phyloP scores from a whole-genome alignment of 2,797 vertebrate species.

The Syncerus caffer region DNA sequence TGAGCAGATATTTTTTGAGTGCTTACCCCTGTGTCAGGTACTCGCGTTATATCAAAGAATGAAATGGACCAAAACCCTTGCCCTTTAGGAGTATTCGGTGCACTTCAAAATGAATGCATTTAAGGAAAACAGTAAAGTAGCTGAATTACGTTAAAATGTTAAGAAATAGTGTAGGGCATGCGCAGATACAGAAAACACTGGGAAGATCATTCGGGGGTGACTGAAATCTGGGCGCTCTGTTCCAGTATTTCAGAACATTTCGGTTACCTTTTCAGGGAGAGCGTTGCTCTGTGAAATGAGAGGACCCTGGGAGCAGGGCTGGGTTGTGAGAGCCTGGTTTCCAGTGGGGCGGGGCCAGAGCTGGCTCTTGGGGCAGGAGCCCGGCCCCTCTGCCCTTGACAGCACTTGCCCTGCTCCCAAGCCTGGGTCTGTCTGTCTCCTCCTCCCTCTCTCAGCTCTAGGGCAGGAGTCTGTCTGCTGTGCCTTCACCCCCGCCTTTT shows the following conservation, averaged over 20 bases:
- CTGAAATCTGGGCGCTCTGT: neutral
- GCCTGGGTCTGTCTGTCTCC: neutral
- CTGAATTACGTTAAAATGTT: neutral
- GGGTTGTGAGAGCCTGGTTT: neutral
- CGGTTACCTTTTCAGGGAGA: neutral
- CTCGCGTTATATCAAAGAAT: neutral
- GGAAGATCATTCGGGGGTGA: neutral
- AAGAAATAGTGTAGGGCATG: neutral
- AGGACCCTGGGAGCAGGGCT: neutral
- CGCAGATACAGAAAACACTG: neutral
- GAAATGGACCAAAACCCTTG: neutral
- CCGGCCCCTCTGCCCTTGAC: neutral
- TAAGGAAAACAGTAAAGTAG: neutral
- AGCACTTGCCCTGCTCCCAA: neutral
- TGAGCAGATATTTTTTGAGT: neutral
- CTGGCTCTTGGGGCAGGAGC: neutral
- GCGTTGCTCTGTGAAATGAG: neutral
- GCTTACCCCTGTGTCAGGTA: neutral
- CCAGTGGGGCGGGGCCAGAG: neutral
- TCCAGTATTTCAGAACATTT: neutral
- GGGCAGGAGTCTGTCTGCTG: slow-evolving; percentile 43
- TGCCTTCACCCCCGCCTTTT: slow-evolving; percentile 27
- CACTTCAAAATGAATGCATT: neutral
- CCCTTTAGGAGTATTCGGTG: neutral
- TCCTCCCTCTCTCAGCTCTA: neutral